phyloP scores from a whole-genome alignment of 2,888 invertebrate species.

The Tineola bisselliella region DNA sequence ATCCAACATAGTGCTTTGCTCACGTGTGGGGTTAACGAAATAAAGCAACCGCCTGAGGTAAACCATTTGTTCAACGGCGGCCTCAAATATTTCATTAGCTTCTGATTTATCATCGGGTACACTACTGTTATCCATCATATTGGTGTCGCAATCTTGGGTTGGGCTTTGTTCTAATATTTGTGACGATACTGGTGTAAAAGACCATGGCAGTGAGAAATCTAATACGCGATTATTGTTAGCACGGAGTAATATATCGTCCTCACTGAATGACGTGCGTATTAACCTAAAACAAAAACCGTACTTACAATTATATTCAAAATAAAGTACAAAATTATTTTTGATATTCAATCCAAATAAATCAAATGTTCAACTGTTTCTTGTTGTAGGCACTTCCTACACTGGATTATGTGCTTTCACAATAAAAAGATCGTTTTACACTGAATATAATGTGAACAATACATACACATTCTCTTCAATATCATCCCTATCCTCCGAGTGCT shows the following conservation, averaged over 20 bases:
- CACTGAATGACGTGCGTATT: neutral
- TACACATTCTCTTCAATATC: neutral
- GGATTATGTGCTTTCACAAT: too few species aligned
- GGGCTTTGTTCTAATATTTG: constrained; percentile 21
- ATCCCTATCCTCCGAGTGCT: neutral
- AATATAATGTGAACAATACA: too few species aligned
- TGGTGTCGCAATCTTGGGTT: constrained; percentile 22
- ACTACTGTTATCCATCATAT: neutral
- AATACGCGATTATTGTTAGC: neutral
- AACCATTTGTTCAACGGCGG: constrained; percentile 39
- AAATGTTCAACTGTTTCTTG: too few species aligned
- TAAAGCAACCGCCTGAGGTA: constrained; percentile 42
- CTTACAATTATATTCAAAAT: too few species aligned
- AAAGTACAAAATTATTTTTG: too few species aligned
- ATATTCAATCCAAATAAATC: too few species aligned
- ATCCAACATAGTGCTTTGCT: constrained; percentile 34
- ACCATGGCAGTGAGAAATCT: too few species aligned
- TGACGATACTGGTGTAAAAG: constrained; percentile 25
- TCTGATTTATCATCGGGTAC: neutral
- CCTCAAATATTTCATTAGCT: neutral
- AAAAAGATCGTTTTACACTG: too few species aligned
- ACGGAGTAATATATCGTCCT: neutral
- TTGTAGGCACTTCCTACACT: too few species aligned
- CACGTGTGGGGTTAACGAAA: constrained; percentile 32
- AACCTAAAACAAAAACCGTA: neutral